Evolutionary conservation across 2,797 vertebrate genomes (phyloP), one percentile per base, ranked within the genome.

Genomic region (Uromys caudimaculatus): DNA sequence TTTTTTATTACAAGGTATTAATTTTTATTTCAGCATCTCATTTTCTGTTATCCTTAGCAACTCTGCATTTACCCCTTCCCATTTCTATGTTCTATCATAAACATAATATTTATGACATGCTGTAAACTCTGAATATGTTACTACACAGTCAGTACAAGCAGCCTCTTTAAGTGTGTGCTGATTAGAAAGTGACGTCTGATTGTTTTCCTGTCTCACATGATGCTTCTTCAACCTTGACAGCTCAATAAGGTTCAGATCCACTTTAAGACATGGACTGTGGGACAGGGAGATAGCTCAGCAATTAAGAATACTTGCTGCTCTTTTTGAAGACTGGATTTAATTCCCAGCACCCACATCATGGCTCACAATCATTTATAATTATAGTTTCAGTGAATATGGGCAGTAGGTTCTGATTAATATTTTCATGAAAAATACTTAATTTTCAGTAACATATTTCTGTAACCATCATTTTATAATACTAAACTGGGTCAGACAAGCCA

Each of bases 1-100:
- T 89, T 16, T 94, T 94, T 91, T 75, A 86, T 76, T 71, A 41
- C 0, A 91, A 91, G 75, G 67, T 85, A 88, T 71, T 75, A 90
- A 82, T 60, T 90, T 93, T 92, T 93, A 78, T 93, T 79, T 7
- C 79, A 86, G 38, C 47, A 52, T 86, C 94, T 85, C 77, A 75
- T 67, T 89, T 78, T n/a, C 8, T 71, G 67, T 92, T 13, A 35
- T 6, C 27, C 14, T n/a, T 32, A 87, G 89, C 21, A 47, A 77
- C 67, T 94, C 67, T 89, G 77, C 32, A n/a, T 83, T 81, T 89
- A 69, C 83, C 24, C 60, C 0, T 78, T 29, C 89, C 21, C 14
- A 77, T 91, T 76, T 94, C 52, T 93, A 23, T 91, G 23, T 16
- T 19, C 12, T 93, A 21, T 75, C 41, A 11, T 60, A 92, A 93